These are phyloP conservation scores for Papilio elwesi DNA, from an alignment of 2,888 invertebrate genomes.

Conservation along the genomic window DNA sequence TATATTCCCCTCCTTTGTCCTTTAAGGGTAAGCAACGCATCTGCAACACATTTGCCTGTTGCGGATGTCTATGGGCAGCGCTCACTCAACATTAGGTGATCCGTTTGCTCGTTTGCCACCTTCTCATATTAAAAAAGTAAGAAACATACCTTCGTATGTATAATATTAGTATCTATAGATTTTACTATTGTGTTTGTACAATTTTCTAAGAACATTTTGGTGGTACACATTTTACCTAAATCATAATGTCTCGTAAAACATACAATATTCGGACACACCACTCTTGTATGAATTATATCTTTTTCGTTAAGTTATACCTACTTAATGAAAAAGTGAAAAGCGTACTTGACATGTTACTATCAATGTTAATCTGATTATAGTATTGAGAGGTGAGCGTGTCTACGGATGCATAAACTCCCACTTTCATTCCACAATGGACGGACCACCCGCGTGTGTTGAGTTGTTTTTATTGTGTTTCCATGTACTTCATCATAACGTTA, in stretches of 20 bases:
- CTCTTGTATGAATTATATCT: not conserved
- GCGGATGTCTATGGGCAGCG: no score
- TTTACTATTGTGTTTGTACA: no score
- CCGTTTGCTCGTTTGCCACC: no score
- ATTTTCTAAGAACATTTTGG: no score
- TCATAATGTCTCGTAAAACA: not conserved
- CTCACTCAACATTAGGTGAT: no score
- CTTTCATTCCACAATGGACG: constrained; percentile 43
- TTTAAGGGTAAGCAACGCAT: no score
- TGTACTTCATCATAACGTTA: constrained; percentile 36
- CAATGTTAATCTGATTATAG: constrained; percentile 47
- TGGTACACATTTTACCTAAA: no score
- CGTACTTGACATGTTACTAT: constrained; percentile 35
- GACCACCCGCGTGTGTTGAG: constrained; percentile 45
- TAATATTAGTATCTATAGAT: no score
- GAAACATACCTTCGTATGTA: no score
- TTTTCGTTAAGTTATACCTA: constrained; percentile 3
- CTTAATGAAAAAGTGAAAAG: constrained; percentile 26
- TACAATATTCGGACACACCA: not conserved
- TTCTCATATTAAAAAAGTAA: no score
- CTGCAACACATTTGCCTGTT: no score
- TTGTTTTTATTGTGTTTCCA: constrained; percentile 36
- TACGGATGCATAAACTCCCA: constrained; percentile 33
- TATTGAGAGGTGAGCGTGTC: constrained; percentile 34
- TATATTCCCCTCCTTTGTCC: no score